Percentiles rank a stretch among this genome's conserved stretches.
Conservation (phyloP, 2,888 invertebrate genomes). For the Peribatodes rhomboidaria region DNA sequence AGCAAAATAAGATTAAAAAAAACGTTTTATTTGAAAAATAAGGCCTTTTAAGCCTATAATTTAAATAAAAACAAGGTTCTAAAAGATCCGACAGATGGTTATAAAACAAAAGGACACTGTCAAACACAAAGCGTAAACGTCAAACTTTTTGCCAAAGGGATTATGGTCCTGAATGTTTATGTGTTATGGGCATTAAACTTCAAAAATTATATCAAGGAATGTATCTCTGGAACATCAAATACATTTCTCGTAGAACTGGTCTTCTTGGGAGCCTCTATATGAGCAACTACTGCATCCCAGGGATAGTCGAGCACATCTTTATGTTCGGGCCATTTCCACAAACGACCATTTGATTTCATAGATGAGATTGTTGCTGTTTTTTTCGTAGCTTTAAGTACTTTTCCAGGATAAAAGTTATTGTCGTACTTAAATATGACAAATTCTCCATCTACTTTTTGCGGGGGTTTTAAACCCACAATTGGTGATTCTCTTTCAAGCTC, state of each 20-base stretch:
- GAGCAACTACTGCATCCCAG: conserved; percentile 39
- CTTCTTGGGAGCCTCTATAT: conserved; percentile 40
- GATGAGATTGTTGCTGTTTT: conserved; percentile 41
- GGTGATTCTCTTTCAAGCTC: conserved; percentile 27
- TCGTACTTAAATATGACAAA: conserved; percentile 42
- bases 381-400: conserved; percentile 37
- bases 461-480: conserved; percentile 36
- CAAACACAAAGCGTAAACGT: conserved; percentile 19
- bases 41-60: conserved; percentile 17
- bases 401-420: conserved; percentile 37
- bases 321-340: conserved; percentile 44
- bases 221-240: conserved; percentile 41
- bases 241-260: conserved; percentile 42
- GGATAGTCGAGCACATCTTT: conserved; percentile 39
- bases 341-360: conserved; percentile 39
- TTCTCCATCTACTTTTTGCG: conserved; percentile 39
- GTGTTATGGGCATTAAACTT: conserved; percentile 9
- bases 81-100: conserved; percentile 23
- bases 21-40: conserved; percentile 34
- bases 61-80: conserved; percentile 16
- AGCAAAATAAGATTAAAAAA: conserved; percentile 28
- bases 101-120: conserved; percentile 17
- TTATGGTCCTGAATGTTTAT: conserved; percentile 36
- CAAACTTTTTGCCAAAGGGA: conserved; percentile 19
- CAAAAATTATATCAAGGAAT: conserved; percentile 20